phyloP scores from a whole-genome alignment of 1,140 invertebrate genomes.

The Bactericera cockerelli region DNA sequence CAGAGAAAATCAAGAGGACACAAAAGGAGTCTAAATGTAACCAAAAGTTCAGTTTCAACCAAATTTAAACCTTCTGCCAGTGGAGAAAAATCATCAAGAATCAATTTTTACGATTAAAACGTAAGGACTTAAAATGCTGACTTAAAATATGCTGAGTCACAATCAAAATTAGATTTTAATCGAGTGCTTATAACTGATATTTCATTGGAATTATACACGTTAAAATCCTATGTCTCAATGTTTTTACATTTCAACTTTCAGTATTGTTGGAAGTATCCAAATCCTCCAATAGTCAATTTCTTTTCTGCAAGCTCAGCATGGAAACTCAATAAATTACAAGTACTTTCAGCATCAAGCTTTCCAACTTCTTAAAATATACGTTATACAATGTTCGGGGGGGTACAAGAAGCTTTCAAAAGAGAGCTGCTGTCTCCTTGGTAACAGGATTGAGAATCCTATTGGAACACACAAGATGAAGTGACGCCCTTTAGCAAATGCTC shows the following conservation, averaged over 20 bases:
- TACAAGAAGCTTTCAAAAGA: background rate
- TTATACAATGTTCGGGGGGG: background rate
- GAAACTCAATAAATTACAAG: background rate
- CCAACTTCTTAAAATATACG: background rate
- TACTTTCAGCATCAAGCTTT: background rate
- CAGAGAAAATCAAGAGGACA: too few relatives aligned
- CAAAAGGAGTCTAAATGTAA: too few relatives aligned
- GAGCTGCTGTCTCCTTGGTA: conserved; percentile 2
- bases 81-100: too few relatives aligned
- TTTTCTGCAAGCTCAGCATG: background rate
- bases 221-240: too few relatives aligned
- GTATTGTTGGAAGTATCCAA: background rate
- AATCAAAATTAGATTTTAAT: too few relatives aligned
- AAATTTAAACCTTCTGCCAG: too few relatives aligned
- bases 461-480: conserved; percentile 3
- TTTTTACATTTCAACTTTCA: background rate
- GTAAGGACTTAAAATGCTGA: too few relatives aligned
- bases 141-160: too few relatives aligned
- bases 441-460: conserved; percentile 3
- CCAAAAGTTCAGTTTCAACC: too few relatives aligned
- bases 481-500: conserved; percentile 5
- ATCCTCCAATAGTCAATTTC: background rate
- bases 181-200: too few relatives aligned
- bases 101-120: too few relatives aligned
- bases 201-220: too few relatives aligned